Conservation (phyloP, 2,113 vertebrate genomes). For the Parus major region DNA sequence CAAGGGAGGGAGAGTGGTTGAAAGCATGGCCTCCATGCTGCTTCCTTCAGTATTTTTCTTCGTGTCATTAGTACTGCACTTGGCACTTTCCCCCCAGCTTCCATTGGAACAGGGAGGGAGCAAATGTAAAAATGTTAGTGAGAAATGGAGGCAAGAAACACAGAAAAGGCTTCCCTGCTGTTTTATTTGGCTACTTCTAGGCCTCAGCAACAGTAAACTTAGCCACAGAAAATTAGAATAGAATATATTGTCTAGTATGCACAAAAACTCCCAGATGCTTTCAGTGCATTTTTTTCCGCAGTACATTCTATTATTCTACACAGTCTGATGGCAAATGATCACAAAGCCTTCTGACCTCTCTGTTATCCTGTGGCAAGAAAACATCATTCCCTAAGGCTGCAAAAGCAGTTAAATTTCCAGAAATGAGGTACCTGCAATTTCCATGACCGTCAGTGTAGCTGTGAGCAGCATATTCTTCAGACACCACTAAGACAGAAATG, state of each 20-base stretch:
- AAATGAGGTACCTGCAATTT: neutral
- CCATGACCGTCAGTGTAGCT: neutral
- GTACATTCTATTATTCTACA: neutral
- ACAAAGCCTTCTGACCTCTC: conserved; percentile 17
- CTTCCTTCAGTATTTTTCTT: conserved; percentile 21
- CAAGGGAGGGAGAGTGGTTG: neutral
- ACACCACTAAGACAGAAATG: neutral
- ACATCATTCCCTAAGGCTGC: neutral
- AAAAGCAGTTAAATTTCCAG: neutral
- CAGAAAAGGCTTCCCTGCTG: conserved; percentile 15
- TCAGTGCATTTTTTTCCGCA: neutral
- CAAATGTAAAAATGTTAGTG: neutral
- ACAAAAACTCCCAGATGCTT: conserved; percentile 13
- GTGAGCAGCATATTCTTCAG: neutral
- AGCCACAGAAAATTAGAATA: neutral
- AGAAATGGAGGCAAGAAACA: neutral
- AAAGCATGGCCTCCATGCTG: neutral
- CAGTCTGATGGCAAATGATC: neutral
- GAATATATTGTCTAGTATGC: neutral
- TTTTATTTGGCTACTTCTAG: conserved; percentile 41
- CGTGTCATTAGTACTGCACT: neutral
- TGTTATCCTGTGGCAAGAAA: neutral
- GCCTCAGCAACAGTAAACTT: neutral
- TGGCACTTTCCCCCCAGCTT: neutral
- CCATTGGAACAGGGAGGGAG: neutral